These are phyloP conservation scores for Oxystoma pomonae DNA, from an alignment of 2,888 invertebrate genomes.

Conservation along the genomic window DNA sequence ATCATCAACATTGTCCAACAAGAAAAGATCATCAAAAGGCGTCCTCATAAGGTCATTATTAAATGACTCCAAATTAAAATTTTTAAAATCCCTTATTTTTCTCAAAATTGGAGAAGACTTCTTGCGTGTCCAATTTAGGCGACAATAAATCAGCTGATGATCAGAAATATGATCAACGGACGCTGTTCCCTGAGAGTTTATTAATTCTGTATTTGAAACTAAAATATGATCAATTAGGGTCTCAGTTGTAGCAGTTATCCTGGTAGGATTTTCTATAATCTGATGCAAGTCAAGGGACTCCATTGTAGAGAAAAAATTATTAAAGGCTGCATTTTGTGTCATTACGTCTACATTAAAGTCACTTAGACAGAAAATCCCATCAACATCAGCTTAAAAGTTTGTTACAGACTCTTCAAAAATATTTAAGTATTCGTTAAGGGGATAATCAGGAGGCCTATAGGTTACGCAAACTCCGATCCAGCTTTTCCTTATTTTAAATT, in stretches of 20 bases:
- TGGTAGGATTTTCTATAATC: not conserved
- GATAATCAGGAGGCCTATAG: not conserved
- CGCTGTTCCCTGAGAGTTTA: not conserved
- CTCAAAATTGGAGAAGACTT: not conserved
- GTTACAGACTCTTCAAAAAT: not conserved
- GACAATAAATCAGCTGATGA: not conserved
- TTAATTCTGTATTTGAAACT: not conserved
- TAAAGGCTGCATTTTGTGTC: not conserved
- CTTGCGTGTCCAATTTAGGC: not conserved
- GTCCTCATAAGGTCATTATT: not conserved
- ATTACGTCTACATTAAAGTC: not conserved
- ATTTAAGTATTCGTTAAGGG: not conserved
- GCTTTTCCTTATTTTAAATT: not conserved
- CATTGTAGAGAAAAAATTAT: not conserved
- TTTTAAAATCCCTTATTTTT: not conserved
- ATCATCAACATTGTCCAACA: not conserved
- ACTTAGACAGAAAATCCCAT: not conserved
- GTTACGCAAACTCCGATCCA: not conserved
- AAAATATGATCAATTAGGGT: not conserved
- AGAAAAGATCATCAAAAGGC: not conserved
- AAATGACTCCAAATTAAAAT: not conserved
- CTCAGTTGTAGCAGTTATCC: not conserved
- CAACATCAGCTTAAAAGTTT: not conserved
- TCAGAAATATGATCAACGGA: not conserved
- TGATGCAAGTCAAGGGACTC: not conserved